Base-by-base conservation (phyloP, 92 coral and sea anemone species). In the Phenganax stokvisi region DNA sequence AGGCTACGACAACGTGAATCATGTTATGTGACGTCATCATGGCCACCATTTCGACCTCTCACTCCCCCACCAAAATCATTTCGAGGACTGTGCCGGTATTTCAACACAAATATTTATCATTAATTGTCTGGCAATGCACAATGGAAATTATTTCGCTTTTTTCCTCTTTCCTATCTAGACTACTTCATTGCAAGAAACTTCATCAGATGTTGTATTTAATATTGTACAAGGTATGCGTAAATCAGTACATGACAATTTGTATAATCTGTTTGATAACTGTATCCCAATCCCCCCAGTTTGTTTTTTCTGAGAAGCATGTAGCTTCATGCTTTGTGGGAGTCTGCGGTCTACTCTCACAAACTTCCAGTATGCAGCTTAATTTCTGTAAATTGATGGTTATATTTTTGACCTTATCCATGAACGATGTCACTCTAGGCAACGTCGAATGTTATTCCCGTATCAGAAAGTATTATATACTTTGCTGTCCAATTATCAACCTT, bases 41-140 rank as follows among this genome's bases (percentile, higher is more conserved):
- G 99, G 97, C 97, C 97, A 13, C 98, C 98, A 53, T 88, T 90
- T 85, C 87, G 78, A 47, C 85, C 89, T 2, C 90, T 96, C 28
- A 89, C 87, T 77, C 91, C 91, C 27, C 87, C 90, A 16, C 89
- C 89, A 52, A 84, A 89, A 79, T 80, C 85, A 61, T 92, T 81
- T 80, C 59, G 84, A 54, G 92, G 92, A 12, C 84, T 96, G 30
- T 57, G 79, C 54, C 63, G 83, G 83, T 79, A 30, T 37, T 51
- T 29, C 51, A 15, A 5, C 11, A 10, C 51, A 30, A 69, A 0
- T 29, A 51, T 9, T 65, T 17, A 69, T 69, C 52, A 20, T 27
- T 69, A 51, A 8, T 29, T 51, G 13, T 29, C 15, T 25, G 30
- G 28, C 47, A 37, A 37, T 37, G 47, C 47, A 37, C 47, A 37